Evolutionary conservation across 1,140 invertebrate species (phyloP), one percentile per base, ranked within the genome.

Genomic region (Brachionus rubens): DNA sequence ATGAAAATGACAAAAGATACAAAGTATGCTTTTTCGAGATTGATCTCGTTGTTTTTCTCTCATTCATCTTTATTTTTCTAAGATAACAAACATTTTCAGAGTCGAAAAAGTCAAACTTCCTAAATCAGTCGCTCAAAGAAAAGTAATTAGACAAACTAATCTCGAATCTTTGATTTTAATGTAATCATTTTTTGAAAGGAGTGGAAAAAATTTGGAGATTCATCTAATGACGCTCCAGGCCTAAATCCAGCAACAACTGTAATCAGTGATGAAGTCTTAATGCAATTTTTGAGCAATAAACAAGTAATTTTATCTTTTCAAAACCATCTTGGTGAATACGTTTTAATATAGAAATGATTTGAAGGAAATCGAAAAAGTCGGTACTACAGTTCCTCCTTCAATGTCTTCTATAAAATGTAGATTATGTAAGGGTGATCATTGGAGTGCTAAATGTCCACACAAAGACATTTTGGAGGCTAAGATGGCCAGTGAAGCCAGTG

Each of bases 361-460:
- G 77, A 80, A 89, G 56, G 92, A 95, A 80, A 93, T 96, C 78
- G 91, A 91, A 81, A 87, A 89, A 16, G 83, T 93, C 16, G 89
- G 91, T 77, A 92, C 91, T 80, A 79, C 92, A 67, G 90, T 91
- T 80, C 88, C 87, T 16, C 88, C 89, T 78, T 91, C 90, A 48
- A 81, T 83, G 81, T 90, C 91, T 79, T 88, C 93, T 79, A 92
- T 96, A 67, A 93, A 92, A 81, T 98, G 95, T 82, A 89, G 95
- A 83, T 92, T 91, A 76, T 98, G 94, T 86, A 92, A 92, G 72
- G 84, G 84, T 16, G 94, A 97, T 79, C 95, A 98, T 87, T 98
- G 94, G 93, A 96, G 94, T 5, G 89, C 92, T 52, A 93, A 93
- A 79, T 98, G 95, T 88, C 95, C 95, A 1, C 98, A 92, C 87